Percentiles rank a stretch among this genome's conserved stretches.
Evolutionary conservation across 2,888 invertebrate genomes (phyloP).

Genomic region (Pemphredon lugubris): DNA sequence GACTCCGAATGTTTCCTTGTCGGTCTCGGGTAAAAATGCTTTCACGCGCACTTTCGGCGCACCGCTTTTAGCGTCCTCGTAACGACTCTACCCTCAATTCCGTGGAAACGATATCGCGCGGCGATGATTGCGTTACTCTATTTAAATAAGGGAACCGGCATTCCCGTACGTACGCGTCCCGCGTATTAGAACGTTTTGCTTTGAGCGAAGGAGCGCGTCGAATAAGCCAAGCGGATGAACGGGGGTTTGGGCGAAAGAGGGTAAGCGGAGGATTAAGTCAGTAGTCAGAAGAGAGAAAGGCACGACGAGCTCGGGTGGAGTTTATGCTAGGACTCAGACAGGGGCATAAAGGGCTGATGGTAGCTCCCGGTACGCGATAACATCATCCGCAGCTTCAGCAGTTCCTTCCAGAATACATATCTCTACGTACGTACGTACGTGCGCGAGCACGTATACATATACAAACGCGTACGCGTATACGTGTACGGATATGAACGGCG

Average conservation of each 20-base stretch:
- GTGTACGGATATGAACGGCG: neutral
- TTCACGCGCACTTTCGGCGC: no score
- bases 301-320: slow-evolving; percentile 6
- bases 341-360: slow-evolving; percentile 11
- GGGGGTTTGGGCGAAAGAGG: slow-evolving; percentile 14
- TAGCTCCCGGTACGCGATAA: slow-evolving; percentile 45
- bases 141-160: neutral
- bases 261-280: slow-evolving; percentile 47
- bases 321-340: slow-evolving; percentile 5
- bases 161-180: neutral
- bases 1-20: no score
- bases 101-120: no score
- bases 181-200: neutral
- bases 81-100: no score
- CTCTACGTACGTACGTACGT: neutral
- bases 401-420: slow-evolving; percentile 36
- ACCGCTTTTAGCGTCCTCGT: no score
- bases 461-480: neutral
- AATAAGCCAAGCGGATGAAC: slow-evolving; percentile 8
- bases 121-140: neutral
- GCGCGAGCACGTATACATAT: neutral
- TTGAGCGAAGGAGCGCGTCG: slow-evolving; percentile 1
- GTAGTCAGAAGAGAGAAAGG: slow-evolving; percentile 28
- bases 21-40: no score
- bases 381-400: slow-evolving; percentile 59